Base-by-base conservation (phyloP, 2,888 invertebrate genomes). In the Phasia obesa region DNA sequence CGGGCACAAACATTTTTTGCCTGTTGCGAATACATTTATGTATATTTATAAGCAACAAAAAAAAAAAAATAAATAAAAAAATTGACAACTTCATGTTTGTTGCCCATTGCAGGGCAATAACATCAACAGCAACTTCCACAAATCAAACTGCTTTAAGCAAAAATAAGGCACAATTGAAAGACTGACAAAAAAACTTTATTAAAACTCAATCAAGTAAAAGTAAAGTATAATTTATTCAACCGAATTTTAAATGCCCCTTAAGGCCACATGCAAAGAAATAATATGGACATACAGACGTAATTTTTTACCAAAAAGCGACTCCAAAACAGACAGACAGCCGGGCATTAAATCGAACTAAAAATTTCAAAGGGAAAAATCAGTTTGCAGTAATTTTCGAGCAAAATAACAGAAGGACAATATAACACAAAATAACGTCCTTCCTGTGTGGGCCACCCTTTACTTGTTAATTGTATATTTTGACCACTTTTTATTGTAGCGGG, bases 101-200 rank as follows among this genome's bases (percentile, higher is more conserved):
- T 49, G 49, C 21, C 11, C 53, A 42, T 53, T 53, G 44, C 62
- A 70, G 57, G 70, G 70, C 70, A 70, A 70, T 70, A 70, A 17
- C 64, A 67, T 47, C 47, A 25, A 57, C 21, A 47, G 17, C 27
- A 42, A 21, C 21, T 19, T 35, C 35, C 49, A 51, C 49, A 42
- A 51, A 15, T 38, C 42, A 47, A 23, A 42, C 13, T 25, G 17
- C 42, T 19, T 3, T 53, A 53, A 17, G 51, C 51, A 21, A 23
- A 25, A 31, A 51, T 19, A 13, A 42, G 53, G 2, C 15, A 51
- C n/a, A 59, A 57, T 44, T 6, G n/a, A 42, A 47, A 2, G 7
- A 47, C 6, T n/a, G 5, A 57, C n/a, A 31, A 62, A 25, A 23
- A 51, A 9, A 25, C 0, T 9, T 4, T 25, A 57, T 7, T 0